phyloP scores from a whole-genome alignment of 2,797 vertebrate genomes.

The Poecilia picta region DNA sequence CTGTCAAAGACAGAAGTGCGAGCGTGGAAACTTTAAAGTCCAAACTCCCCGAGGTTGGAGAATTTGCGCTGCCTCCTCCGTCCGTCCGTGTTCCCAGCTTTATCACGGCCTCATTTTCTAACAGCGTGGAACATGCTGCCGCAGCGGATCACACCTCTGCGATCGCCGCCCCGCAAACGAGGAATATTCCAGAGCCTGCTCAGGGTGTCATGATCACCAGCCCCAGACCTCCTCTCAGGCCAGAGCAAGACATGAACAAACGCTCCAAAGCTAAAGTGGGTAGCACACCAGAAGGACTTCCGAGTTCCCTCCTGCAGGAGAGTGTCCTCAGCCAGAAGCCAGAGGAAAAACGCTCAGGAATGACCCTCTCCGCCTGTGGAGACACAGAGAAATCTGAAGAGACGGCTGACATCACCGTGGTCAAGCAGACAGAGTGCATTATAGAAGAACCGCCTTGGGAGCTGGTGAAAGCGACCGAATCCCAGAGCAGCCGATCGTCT shows the following conservation, averaged over 20 bases:
- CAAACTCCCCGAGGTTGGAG: conserved; percentile 58
- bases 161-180: conserved; percentile 19
- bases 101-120: neutral
- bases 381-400: neutral
- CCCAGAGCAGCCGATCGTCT: conserved; percentile 42
- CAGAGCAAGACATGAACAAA: neutral
- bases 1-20: conserved; percentile 27
- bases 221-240: conserved; percentile 70
- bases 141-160: neutral
- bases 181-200: conserved; percentile 25
- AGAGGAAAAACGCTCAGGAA: neutral
- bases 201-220: conserved; percentile 41
- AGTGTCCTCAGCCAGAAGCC: conserved; percentile 22
- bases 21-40: conserved; percentile 45
- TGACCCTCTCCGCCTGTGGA: neutral
- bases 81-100: conserved; percentile 38
- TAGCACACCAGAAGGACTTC: neutral
- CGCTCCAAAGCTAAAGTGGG: conserved; percentile 9
- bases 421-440: conserved; percentile 41
- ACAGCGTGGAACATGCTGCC: conserved; percentile 22
- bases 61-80: conserved; percentile 41
- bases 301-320: neutral
- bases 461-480: neutral
- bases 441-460: conserved; percentile 65
- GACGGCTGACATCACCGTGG: fast-evolving